Base-by-base conservation (phyloP, 2,888 invertebrate genomes). In the Odontomyia ornata region DNA sequence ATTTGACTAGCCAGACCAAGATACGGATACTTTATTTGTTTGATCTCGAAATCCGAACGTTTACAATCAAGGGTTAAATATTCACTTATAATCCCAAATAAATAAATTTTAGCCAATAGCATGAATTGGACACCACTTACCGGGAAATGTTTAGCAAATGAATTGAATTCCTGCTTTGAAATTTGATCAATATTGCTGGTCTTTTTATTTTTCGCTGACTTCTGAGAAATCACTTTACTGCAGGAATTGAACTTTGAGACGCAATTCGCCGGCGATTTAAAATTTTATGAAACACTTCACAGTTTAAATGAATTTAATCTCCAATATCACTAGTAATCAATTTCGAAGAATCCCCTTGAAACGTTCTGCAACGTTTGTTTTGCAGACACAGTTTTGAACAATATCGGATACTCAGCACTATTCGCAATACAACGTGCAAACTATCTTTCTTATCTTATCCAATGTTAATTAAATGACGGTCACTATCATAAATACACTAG, bases 391-490 rank as follows among this genome's bases (percentile, higher is more conserved):
- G 36, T 9, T 9, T 36, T 36, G 3, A n/a, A 3, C 36, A 36
- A 36, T 36, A 3, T 3, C 36, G 5, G 1, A 25, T 11, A 60
- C 7, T 64, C 30, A 64, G 64, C 64, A 64, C 64, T 64, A 21
- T 60, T 23, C 23, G 57, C 21, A 64, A 13, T 30, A 1, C 30
- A 15, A 30, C 13, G 7, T 5, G 28, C 15, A 28, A 64, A 64
- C 64, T 64, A 64, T 64, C 60, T 60, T n/a, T 64, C 30, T 64
- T 64, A 64, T 64, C 64, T 64, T 64, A 64, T 64, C 30, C 64
- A 30, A 11, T 15, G 28, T 64, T 64, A 27, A 21, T 64, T 30
- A n/a, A 64, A 64, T 30, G 28, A 28, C 64, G 27, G 13, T 27
- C 64, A 64, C 64, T 64, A 64, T 30, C 64, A 18, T 64, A 3